Percentiles rank a stretch among this genome's conserved stretches.
Conservation (phyloP, 1,140 invertebrate genomes). For the Drosophila rhopaloa region DNA sequence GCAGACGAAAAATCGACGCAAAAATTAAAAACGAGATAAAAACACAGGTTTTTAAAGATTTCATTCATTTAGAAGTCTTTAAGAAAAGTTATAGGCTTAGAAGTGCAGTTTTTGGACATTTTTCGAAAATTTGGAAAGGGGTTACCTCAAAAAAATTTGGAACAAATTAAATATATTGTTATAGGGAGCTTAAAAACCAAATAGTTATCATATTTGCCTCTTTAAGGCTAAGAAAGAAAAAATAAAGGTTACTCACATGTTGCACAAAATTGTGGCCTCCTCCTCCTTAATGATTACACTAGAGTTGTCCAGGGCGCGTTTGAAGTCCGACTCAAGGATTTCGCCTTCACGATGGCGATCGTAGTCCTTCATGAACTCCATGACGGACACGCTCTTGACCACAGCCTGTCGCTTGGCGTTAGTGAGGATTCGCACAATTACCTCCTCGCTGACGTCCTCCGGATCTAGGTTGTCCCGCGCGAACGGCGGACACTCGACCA, state of each 20-base stretch:
- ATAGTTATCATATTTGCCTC: not conserved
- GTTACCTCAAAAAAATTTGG: too few relatives aligned
- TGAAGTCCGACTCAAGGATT: slow-evolving; percentile 88
- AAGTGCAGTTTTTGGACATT: too few relatives aligned
- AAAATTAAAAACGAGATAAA: too few relatives aligned
- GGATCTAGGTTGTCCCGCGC: slow-evolving; percentile 26
- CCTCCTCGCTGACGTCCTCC: slow-evolving; percentile 84
- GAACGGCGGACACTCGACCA: slow-evolving; percentile 61
- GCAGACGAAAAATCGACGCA: too few relatives aligned
- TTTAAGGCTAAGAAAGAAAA: too few relatives aligned
- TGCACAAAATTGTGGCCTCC: slow-evolving; percentile 58
- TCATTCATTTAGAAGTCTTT: too few relatives aligned
- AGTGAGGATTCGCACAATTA: slow-evolving; percentile 89
- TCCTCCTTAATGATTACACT: slow-evolving; percentile 86
- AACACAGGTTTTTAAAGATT: too few relatives aligned
- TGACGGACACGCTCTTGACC: slow-evolving; percentile 87
- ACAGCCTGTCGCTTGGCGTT: slow-evolving; percentile 90
- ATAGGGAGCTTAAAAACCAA: not conserved
- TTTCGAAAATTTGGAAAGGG: too few relatives aligned
- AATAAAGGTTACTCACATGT: slow-evolving; percentile 46
- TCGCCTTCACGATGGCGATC: slow-evolving; percentile 87
- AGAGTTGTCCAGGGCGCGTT: slow-evolving; percentile 87
- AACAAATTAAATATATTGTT: too few relatives aligned
- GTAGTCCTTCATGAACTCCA: slow-evolving; percentile 88
- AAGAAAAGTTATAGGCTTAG: too few relatives aligned